Conservation (phyloP, 2,113 vertebrate genomes). For the Carollia perspicillata region DNA sequence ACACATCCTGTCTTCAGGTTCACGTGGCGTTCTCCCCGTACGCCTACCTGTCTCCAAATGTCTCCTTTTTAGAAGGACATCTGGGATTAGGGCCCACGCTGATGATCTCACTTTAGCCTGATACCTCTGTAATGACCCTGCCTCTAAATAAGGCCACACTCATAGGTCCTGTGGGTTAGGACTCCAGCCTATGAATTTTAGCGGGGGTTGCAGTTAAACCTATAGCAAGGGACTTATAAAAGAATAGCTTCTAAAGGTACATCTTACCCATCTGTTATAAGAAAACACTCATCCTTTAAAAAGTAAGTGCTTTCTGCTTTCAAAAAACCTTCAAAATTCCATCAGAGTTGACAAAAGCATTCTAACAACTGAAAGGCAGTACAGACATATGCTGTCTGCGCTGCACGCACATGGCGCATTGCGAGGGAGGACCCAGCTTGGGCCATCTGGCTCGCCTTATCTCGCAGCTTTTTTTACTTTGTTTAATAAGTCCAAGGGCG, state of each 20-base stretch:
- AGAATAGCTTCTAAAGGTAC: background rate
- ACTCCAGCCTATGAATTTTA: background rate
- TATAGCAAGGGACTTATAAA: background rate
- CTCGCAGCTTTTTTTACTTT: background rate
- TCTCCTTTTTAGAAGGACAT: background rate
- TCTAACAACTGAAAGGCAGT: background rate
- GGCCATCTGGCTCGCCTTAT: background rate
- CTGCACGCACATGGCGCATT: background rate
- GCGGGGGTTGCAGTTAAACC: background rate
- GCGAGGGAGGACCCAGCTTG: background rate
- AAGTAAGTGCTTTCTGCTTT: background rate
- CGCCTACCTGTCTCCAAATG: background rate
- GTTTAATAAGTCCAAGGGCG: background rate
- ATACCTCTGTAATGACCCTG: background rate
- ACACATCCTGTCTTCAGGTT: background rate
- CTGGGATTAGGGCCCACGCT: background rate
- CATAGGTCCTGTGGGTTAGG: background rate
- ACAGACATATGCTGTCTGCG: background rate
- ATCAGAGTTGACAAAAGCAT: background rate
- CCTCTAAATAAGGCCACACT: background rate
- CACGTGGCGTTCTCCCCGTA: background rate
- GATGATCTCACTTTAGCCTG: background rate
- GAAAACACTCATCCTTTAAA: conserved; percentile 16
- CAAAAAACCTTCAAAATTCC: background rate
- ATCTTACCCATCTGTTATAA: background rate